Conservation (phyloP, 1,140 invertebrate genomes). For the Cyclargus thomasi region DNA sequence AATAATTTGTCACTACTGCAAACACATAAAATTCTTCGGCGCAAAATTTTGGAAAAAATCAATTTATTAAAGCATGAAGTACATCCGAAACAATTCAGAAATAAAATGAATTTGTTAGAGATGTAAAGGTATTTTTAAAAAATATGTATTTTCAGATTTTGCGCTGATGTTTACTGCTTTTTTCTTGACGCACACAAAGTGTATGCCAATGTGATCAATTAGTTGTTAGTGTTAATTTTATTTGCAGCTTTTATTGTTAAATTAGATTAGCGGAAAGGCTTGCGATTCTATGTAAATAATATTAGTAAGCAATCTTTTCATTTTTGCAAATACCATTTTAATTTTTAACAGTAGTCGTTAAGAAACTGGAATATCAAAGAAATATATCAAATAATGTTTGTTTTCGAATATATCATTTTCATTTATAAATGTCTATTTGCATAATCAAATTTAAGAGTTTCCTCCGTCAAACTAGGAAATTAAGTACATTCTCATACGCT, state of each 20-base stretch:
- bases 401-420: too few relatives aligned
- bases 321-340: not conserved
- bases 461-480: too few relatives aligned
- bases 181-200: not conserved
- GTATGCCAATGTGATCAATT: slow-evolving; percentile 8
- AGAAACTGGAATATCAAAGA: not conserved
- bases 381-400: not conserved
- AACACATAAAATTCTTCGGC: too few relatives aligned
- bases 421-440: too few relatives aligned
- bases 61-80: too few relatives aligned
- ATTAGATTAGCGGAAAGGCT: not conserved
- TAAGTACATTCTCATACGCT: too few relatives aligned
- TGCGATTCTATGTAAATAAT: slow-evolving; percentile 12
- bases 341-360: not conserved
- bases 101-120: too few relatives aligned
- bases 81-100: too few relatives aligned
- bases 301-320: slow-evolving; percentile 3
- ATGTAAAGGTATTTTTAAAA: too few relatives aligned
- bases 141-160: not conserved
- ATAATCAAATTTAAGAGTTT: too few relatives aligned
- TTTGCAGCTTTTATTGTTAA: slow-evolving; percentile 11
- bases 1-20: too few relatives aligned
- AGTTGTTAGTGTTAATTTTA: slow-evolving; percentile 13
- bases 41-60: too few relatives aligned
- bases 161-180: not conserved